These are phyloP conservation scores for Drosophila sproati DNA, from an alignment of 1,140 invertebrate species.

Conservation along the genomic window DNA sequence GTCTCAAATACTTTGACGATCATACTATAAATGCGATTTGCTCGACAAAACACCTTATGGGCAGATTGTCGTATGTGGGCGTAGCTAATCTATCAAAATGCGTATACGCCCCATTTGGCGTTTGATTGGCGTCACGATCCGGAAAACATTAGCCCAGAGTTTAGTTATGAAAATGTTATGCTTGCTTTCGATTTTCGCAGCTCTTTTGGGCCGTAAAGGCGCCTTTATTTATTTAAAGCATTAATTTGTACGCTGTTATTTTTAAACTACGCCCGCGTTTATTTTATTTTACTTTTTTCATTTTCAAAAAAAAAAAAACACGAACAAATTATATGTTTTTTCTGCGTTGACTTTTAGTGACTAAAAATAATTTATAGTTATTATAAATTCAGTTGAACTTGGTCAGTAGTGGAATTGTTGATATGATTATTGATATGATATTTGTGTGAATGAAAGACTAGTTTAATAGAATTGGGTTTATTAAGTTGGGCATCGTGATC, in stretches of 20 bases:
- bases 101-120: constrained; percentile 29
- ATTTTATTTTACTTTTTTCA: constrained; percentile 20
- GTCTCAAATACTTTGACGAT: constrained; percentile 28
- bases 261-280: constrained; percentile 51
- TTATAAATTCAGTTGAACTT: constrained; percentile 78
- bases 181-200: constrained; percentile 2
- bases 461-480: constrained; percentile 16
- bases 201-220: constrained; percentile 36
- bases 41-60: constrained; percentile 36
- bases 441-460: constrained; percentile 19
- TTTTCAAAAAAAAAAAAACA: constrained; percentile 34
- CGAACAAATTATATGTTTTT: constrained; percentile 41
- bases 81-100: constrained; percentile 50
- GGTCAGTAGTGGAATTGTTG: constrained; percentile 6
- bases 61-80: constrained; percentile 17
- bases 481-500: not conserved
- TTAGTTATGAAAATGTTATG: constrained; percentile 23
- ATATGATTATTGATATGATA: constrained; percentile 32
- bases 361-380: constrained; percentile 78
- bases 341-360: constrained; percentile 72
- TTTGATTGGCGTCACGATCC: constrained; percentile 49
- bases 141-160: constrained; percentile 10
- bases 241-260: constrained; percentile 79
- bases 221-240: constrained; percentile 77
- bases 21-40: constrained; percentile 20